phyloP scores from a whole-genome alignment of 1,140 invertebrate genomes.

The Diachasma alloeum region DNA sequence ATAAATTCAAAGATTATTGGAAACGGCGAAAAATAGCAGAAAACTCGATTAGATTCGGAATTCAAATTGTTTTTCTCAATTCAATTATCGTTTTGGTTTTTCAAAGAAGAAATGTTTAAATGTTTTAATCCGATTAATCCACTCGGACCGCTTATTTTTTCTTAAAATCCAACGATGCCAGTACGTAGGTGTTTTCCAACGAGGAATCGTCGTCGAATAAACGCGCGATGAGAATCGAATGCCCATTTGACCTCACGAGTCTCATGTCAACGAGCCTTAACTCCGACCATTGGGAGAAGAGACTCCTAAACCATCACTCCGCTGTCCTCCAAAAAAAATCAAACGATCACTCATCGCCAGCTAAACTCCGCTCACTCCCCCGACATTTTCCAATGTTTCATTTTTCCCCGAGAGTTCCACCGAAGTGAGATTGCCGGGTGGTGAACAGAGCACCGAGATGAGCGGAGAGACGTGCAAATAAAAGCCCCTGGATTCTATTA shows the following conservation, averaged over 20 bases:
- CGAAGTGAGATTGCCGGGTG: constrained; percentile 11
- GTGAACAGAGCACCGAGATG: constrained; percentile 19
- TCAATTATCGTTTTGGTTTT: too few species aligned
- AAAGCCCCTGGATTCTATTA: constrained; percentile 55
- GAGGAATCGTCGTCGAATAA: constrained; percentile 4
- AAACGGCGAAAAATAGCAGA: too few species aligned
- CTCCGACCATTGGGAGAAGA: constrained; percentile 38
- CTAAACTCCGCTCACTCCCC: too few species aligned
- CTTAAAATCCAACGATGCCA: background rate
- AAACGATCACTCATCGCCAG: too few species aligned
- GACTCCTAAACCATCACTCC: background rate
- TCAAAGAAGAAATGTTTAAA: too few species aligned
- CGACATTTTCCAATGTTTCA: too few species aligned
- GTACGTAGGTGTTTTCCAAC: constrained; percentile 16
- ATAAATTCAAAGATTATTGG: too few species aligned
- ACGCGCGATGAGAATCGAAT: constrained; percentile 51
- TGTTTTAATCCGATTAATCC: too few species aligned
- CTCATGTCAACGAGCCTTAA: constrained; percentile 58
- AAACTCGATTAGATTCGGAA: too few species aligned
- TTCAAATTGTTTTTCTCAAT: too few species aligned
- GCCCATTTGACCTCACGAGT: constrained; percentile 54
- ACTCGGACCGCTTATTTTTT: too few species aligned
- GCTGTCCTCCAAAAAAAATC: background rate
- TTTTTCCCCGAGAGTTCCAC: too few species aligned
- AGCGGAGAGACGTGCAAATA: constrained; percentile 47